A percentile compares a stretch with the other conserved stretches of the same genome.
Conservation (phyloP, 2,113 vertebrate genomes). For the Protobothrops flavoviridis region DNA sequence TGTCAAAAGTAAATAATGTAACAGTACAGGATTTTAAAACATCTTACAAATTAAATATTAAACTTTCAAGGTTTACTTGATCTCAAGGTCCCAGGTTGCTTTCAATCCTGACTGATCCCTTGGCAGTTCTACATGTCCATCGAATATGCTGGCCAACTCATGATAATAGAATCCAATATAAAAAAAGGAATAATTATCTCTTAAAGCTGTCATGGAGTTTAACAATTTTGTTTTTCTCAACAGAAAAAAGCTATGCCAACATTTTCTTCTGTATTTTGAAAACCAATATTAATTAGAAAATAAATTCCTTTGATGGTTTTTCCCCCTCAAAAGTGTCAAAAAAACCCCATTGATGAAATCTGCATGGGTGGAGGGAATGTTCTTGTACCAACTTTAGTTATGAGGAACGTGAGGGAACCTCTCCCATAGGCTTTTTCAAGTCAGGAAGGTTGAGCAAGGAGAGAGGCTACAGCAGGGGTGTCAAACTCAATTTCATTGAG, state of each 20-base stretch:
- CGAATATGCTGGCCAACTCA: constrained; percentile 54
- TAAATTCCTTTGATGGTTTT: background rate
- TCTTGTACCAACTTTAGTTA: background rate
- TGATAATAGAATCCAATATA: constrained; percentile 32
- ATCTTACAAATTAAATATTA: constrained; percentile 67
- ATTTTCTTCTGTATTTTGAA: background rate
- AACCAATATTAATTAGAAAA: background rate
- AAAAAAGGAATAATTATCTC: background rate
- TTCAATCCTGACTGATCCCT: constrained; percentile 57
- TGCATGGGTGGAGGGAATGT: background rate
- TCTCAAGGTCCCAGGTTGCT: constrained; percentile 49
- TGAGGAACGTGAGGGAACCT: too few species aligned
- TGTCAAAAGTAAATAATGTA: constrained; percentile 57
- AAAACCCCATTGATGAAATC: background rate
- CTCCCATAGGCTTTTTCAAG: background rate
- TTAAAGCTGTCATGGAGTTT: constrained; percentile 6
- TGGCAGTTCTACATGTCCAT: constrained; percentile 58
- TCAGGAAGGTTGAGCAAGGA: background rate
- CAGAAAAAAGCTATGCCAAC: background rate
- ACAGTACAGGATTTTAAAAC: constrained; percentile 47
- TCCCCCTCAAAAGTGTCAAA: background rate
- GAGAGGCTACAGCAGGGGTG: background rate
- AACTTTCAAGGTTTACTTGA: constrained; percentile 56
- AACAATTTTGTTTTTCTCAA: background rate
- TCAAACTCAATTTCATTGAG: too few species aligned